Base-by-base conservation (phyloP, 2,888 invertebrate genomes). In the Microctonus aethiopoides region DNA sequence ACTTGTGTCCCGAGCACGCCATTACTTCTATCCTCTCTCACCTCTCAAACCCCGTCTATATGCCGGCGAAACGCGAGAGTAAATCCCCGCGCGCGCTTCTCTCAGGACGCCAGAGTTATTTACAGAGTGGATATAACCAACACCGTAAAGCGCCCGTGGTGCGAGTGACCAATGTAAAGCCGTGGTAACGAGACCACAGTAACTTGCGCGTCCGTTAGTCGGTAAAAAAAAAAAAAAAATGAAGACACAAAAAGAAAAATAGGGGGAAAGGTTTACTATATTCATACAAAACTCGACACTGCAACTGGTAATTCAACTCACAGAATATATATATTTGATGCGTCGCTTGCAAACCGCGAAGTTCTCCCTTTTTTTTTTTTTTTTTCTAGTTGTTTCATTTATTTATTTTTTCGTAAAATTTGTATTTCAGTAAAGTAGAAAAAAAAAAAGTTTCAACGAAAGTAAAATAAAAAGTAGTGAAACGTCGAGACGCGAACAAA, bases 51-150 rank as follows among this genome's bases (percentile, higher is more conserved):
- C 52, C 52, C 24, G 56, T 57, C 63, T 64, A 51, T 57, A 51
- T 34, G 64, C 64, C 68, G 64, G 34, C 46, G 59, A 26, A 20
- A 68, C 69, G 46, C 32, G 36, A 51, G 54, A 62, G 68, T 65
- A 61, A 60, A 68, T 65, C 68, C 61, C 59, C 34, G 67, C 32
- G 62, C 32, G 62, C 29, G n/a, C n/a, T n/a, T 51, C 67, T 71
- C 70, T 71, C 70, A 67, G 64, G 69, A 63, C 56, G 63, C 51
- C 39, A 57, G 63, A 63, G 57, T 68, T 68, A 68, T 68, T 68
- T 68, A 63, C 62, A 62, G 62, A 68, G 63, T 68, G 68, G 68
- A 68, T 68, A 68, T 46, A 46, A 46, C 46, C 46, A 16, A 29
- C 68, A 62, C 46, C 46, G 68, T 68, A 63, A 68, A 68, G 57